These are phyloP conservation scores for Drosophila asahinai DNA, from an alignment of 1,140 invertebrate genomes.

Conservation along the genomic window DNA sequence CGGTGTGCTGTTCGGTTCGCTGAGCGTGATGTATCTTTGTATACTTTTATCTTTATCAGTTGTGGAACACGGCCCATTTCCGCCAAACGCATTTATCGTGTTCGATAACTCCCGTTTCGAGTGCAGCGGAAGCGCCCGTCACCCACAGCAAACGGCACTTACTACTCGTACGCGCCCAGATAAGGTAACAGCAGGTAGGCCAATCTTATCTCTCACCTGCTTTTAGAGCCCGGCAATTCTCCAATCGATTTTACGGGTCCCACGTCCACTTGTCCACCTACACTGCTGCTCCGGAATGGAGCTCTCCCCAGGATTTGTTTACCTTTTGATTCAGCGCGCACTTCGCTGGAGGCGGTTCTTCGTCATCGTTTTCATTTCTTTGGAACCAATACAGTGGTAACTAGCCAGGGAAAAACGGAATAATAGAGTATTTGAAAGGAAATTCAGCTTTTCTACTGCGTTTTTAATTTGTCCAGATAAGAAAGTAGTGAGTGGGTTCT, in stretches of 20 bases:
- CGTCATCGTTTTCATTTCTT: constrained; percentile 18
- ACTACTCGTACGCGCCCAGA: constrained; percentile 17
- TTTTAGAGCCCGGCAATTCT: constrained; percentile 18
- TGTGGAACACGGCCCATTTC: constrained; percentile 23
- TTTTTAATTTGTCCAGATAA: not conserved
- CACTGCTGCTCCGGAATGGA: not conserved
- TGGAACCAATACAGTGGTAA: not conserved
- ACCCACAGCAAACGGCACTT: not conserved
- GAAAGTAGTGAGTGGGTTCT: not conserved
- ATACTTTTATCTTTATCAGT: constrained; percentile 13
- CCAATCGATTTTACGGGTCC: constrained; percentile 29
- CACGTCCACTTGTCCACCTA: constrained; percentile 22
- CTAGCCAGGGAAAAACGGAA: not conserved
- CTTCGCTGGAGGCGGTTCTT: constrained; percentile 12
- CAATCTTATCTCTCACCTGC: constrained; percentile 29
- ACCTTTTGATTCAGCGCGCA: constrained; percentile 28
- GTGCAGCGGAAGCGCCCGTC: constrained; percentile 38
- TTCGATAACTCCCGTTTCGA: constrained; percentile 21
- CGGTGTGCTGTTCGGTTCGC: not conserved
- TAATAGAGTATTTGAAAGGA: not conserved
- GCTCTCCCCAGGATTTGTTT: constrained; percentile 28
- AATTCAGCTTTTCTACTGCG: not conserved
- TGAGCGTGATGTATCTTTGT: not conserved
- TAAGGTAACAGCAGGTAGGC: constrained; percentile 24
- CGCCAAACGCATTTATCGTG: constrained; percentile 37